Percentiles rank a stretch among this genome's conserved stretches.
Conservation (phyloP, 2,797 vertebrate genomes). For the Lemur catta region DNA sequence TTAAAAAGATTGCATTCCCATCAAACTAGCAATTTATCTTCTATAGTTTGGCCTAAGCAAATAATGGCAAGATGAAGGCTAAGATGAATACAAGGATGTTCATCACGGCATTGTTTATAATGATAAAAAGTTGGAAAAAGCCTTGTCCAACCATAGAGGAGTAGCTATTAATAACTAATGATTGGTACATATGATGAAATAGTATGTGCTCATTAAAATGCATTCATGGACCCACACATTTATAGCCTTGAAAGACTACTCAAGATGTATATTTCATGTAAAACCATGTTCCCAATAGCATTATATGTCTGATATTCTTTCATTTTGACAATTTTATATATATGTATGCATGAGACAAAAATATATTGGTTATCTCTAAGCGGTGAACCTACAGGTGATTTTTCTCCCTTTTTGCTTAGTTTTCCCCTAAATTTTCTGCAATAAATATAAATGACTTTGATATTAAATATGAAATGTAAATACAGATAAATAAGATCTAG, state of each 20-base stretch:
- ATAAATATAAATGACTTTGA: background rate
- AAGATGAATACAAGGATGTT: background rate
- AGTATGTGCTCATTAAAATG: background rate
- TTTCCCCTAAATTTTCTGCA: background rate
- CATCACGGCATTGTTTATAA: background rate
- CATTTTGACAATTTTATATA: background rate
- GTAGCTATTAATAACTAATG: background rate
- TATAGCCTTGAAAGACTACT: background rate
- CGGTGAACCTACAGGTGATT: background rate
- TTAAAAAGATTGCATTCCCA: background rate
- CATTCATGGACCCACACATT: background rate
- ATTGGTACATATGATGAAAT: background rate
- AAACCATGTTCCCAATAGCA: background rate
- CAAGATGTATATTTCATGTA: background rate
- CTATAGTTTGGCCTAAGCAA: background rate
- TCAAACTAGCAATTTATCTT: background rate
- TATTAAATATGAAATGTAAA: constrained; percentile 19
- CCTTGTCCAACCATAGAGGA: background rate
- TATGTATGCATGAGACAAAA: background rate
- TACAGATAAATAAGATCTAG: background rate
- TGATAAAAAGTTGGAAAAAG: background rate
- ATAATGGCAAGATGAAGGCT: background rate
- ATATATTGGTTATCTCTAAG: background rate
- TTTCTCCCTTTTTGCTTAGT: background rate
- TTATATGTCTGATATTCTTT: background rate